A percentile compares a stretch with the other conserved stretches of the same genome.
phyloP scores from a whole-genome alignment of 2,888 invertebrate genomes.

The Drosophila monieri region DNA sequence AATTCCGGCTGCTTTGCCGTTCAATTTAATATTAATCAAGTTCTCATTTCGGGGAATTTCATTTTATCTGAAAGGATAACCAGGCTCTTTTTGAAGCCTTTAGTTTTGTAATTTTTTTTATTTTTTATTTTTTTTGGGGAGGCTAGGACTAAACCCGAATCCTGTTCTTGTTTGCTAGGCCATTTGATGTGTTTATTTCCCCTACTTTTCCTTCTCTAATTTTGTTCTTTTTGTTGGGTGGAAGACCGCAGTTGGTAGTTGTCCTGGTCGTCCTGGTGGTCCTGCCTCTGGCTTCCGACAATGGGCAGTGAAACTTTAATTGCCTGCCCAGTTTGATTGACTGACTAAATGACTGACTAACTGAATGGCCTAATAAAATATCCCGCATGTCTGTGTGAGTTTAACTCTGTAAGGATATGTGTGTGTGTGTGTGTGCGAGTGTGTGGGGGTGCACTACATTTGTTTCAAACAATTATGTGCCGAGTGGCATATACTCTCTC shows the following conservation, averaged over 20 bases:
- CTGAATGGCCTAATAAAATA: slow-evolving; percentile 74
- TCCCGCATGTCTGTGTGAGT: slow-evolving; percentile 27
- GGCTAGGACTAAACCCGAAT: background rate
- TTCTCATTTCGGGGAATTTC: slow-evolving; percentile 17
- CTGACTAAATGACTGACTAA: slow-evolving; percentile 74
- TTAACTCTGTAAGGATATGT: slow-evolving; percentile 13
- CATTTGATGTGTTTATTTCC: slow-evolving; percentile 39
- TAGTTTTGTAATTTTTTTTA: background rate
- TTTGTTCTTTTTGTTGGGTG: slow-evolving; percentile 2
- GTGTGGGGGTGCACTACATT: slow-evolving; percentile 66
- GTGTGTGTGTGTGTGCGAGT: slow-evolving; percentile 12
- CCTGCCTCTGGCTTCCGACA: slow-evolving; percentile 45
- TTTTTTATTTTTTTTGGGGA: background rate
- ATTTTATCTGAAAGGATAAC: slow-evolving; percentile 31
- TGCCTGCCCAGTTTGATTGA: slow-evolving; percentile 70
- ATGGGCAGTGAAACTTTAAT: slow-evolving; percentile 71
- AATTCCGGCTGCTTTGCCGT: slow-evolving; percentile 14
- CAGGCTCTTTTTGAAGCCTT: background rate
- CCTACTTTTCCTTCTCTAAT: slow-evolving; percentile 5
- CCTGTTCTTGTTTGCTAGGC: slow-evolving; percentile 19
- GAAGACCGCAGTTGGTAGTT: slow-evolving; percentile 20
- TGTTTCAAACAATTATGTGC: slow-evolving; percentile 75
- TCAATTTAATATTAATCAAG: slow-evolving; percentile 29
- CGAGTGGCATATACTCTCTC: slow-evolving; percentile 52
- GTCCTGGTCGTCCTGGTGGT: no score